These are phyloP conservation scores for Oreochromis niloticus DNA, from an alignment of 2,113 vertebrate species.

Conservation along the genomic window DNA sequence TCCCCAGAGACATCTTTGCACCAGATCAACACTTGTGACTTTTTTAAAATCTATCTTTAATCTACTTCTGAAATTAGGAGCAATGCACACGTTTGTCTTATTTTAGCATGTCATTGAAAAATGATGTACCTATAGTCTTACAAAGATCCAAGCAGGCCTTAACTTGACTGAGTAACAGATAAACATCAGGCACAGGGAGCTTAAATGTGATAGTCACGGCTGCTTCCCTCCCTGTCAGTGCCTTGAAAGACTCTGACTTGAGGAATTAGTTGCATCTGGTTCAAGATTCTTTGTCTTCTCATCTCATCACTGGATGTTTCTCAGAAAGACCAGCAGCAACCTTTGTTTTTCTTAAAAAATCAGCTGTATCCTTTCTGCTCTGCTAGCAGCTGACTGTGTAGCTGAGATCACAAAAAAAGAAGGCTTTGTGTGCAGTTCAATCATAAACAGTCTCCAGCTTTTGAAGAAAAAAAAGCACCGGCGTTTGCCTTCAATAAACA, in stretches of 20 bases:
- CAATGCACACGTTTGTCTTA: neutral
- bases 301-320: slow-evolving; percentile 22
- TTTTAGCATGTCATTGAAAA: neutral
- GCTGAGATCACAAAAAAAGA: neutral
- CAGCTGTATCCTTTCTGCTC: neutral
- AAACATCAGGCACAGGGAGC: neutral
- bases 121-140: neutral
- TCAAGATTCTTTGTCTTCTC: slow-evolving; percentile 31
- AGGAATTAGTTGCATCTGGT: slow-evolving; percentile 15
- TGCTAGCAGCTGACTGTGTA: neutral
- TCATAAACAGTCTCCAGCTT: neutral
- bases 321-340: slow-evolving; percentile 15
- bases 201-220: neutral
- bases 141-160: neutral
- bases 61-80: neutral
- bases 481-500: neutral
- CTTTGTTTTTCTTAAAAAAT: neutral
- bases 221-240: neutral
- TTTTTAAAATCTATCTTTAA: neutral
- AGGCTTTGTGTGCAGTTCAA: neutral
- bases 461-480: neutral
- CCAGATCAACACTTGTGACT: neutral
- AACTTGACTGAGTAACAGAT: neutral
- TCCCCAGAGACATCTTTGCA: too few relatives aligned
- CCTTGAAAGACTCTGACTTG: neutral